Percentiles rank a stretch among this genome's conserved stretches.
phyloP scores from a whole-genome alignment of 2,888 invertebrate species.

The Drosophila falleni region DNA sequence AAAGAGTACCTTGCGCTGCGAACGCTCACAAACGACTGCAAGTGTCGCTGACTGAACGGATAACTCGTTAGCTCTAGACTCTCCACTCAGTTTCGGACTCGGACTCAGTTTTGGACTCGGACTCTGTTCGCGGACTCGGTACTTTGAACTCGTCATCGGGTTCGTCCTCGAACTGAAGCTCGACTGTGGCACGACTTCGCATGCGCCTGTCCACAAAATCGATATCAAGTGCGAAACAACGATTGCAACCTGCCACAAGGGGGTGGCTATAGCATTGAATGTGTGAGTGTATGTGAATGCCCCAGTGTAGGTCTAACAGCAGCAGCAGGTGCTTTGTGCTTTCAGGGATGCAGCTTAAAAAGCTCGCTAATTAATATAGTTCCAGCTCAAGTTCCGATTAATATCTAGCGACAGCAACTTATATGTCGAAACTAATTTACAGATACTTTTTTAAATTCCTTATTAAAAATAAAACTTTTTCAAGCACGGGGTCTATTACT shows the following conservation, averaged over 20 bases:
- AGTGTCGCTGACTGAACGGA: conserved; percentile 42
- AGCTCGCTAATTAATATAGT: conserved; percentile 23
- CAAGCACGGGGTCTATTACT: too few species aligned
- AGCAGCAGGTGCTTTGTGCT: conserved; percentile 55
- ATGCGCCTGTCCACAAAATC: conserved; percentile 56
- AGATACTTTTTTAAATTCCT: background rate
- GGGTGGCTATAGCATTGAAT: conserved; percentile 36
- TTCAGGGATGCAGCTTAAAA: conserved; percentile 31
- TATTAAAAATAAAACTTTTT: too few species aligned
- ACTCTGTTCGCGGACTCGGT: conserved; percentile 16
- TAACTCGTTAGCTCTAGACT: conserved; percentile 53
- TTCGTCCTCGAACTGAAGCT: conserved; percentile 27
- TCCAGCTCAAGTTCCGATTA: conserved; percentile 3
- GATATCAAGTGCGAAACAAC: conserved; percentile 65
- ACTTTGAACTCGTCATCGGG: conserved; percentile 21
- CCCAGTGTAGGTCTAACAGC: conserved; percentile 2
- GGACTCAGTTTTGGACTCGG: conserved; percentile 11
- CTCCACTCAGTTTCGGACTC: conserved; percentile 13
- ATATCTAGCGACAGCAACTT: background rate
- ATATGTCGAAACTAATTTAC: background rate
- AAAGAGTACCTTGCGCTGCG: conserved; percentile 75
- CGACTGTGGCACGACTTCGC: conserved; percentile 46
- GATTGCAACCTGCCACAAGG: conserved; percentile 15
- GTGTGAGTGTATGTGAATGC: background rate
- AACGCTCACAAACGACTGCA: conserved; percentile 81